Percentiles rank a stretch among this genome's conserved stretches.
Evolutionary conservation across 1,140 invertebrate species (phyloP).

Genomic region (Drosophila oshimai): DNA sequence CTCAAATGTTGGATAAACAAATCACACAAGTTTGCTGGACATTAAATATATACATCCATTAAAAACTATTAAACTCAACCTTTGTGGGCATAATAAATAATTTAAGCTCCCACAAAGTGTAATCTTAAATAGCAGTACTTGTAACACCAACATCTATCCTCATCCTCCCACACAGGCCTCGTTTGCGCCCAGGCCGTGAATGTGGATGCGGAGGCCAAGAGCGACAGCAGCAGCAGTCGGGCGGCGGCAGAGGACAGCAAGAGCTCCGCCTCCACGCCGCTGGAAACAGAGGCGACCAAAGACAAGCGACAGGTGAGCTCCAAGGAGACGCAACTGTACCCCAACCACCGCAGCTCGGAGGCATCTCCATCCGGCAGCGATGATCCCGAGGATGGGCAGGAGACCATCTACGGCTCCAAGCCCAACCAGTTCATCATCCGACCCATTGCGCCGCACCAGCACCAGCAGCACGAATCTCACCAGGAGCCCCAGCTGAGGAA

Average conservation of each 20-base stretch:
- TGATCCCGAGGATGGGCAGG: constrained; percentile 77
- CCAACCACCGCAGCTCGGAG: constrained; percentile 67
- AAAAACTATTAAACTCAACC: neutral
- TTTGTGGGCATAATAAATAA: neutral
- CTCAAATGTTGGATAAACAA: too few species aligned
- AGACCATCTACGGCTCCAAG: constrained; percentile 76
- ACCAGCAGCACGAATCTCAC: constrained; percentile 70
- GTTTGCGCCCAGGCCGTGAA: constrained; percentile 35
- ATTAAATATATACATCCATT: too few species aligned
- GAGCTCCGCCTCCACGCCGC: constrained; percentile 23
- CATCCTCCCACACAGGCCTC: constrained; percentile 31
- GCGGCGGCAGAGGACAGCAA: constrained; percentile 20
- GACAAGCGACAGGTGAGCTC: constrained; percentile 75
- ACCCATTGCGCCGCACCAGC: constrained; percentile 72
- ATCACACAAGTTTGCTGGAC: too few species aligned
- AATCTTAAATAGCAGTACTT: neutral
- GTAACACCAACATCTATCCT: constrained; percentile 6
- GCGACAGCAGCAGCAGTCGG: constrained; percentile 16
- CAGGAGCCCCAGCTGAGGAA: constrained; percentile 76
- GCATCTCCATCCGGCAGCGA: constrained; percentile 17
- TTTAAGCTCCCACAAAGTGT: neutral
- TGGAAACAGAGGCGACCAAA: constrained; percentile 60
- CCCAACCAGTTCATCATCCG: constrained; percentile 80
- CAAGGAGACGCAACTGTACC: constrained; percentile 71
- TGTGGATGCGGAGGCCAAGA: constrained; percentile 43